Conservation (phyloP, 23 tunicate genomes). For the Aplidium turbinatum region DNA sequence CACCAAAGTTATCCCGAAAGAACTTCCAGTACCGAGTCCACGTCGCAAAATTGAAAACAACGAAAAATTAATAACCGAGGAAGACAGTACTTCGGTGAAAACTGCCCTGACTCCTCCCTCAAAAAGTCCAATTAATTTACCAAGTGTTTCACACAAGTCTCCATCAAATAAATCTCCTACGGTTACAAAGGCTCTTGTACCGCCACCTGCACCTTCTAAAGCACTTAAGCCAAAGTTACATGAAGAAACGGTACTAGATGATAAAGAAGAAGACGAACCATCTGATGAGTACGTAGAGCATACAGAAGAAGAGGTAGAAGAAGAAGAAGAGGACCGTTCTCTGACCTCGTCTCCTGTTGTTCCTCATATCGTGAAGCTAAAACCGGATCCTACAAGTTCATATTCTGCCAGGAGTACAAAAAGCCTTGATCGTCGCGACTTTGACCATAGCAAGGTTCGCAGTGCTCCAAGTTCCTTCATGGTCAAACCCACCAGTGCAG, state of each 20-base stretch:
- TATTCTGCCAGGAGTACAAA: neutral
- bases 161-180: too few relatives aligned
- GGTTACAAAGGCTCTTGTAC: too few relatives aligned
- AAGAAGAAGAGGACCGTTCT: too few relatives aligned
- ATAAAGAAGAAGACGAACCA: neutral
- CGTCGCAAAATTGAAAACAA: too few relatives aligned
- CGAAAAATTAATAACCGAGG: neutral
- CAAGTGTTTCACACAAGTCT: too few relatives aligned
- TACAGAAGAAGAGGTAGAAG: neutral
- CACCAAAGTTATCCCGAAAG: too few relatives aligned
- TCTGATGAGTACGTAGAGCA: neutral
- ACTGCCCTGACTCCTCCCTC: neutral
- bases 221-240: neutral
- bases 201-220: neutral
- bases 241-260: neutral
- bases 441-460: neutral
- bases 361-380: neutral
- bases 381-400: neutral
- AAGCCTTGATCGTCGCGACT: constrained; percentile 25
- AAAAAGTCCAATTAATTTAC: too few relatives aligned
- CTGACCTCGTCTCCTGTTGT: too few relatives aligned
- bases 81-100: neutral
- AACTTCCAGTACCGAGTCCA: too few relatives aligned
- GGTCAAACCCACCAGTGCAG: neutral
- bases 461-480: neutral